A percentile compares a stretch with the other conserved stretches of the same genome.
Evolutionary conservation across 2,797 vertebrate species (phyloP).

Genomic region (Octomys mimax): DNA sequence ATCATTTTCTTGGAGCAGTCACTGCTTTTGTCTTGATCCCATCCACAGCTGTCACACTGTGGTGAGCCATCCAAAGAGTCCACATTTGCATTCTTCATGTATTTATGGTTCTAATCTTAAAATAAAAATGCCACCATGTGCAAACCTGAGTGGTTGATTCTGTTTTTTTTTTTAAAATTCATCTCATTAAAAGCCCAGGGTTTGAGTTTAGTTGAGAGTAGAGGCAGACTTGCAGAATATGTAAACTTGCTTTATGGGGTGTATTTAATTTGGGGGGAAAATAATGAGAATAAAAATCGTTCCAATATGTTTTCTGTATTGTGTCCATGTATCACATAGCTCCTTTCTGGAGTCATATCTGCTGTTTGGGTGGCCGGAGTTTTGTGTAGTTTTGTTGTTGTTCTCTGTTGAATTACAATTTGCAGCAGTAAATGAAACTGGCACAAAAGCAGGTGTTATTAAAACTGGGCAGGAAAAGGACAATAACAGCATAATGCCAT

Average conservation of each 20-base stretch:
- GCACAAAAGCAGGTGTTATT: conserved; percentile 87
- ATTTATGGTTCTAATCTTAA: conserved; percentile 71
- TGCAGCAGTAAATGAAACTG: conserved; percentile 87
- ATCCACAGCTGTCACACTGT: conserved; percentile 80
- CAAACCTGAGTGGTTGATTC: conserved; percentile 76
- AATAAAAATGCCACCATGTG: conserved; percentile 86
- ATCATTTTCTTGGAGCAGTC: conserved; percentile 80
- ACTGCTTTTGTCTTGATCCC: conserved; percentile 76
- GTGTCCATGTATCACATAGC: conserved; percentile 85
- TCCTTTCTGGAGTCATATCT: conserved; percentile 82
- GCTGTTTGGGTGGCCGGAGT: conserved; percentile 56
- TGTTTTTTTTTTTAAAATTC: conserved; percentile 74
- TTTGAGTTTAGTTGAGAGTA: conserved; percentile 75
- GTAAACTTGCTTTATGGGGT: conserved; percentile 81
- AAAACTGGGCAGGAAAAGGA: conserved; percentile 86
- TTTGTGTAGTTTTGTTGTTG: conserved; percentile 74
- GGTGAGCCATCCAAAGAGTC: conserved; percentile 64
- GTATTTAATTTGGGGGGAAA: conserved; percentile 86
- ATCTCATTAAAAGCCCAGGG: conserved; percentile 86
- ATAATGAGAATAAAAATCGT: conserved; percentile 85
- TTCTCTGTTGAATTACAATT: conserved; percentile 87
- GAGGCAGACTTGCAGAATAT: conserved; percentile 77
- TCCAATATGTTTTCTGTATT: conserved; percentile 88
- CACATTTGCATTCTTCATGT: conserved; percentile 82
- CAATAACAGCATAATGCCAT: conserved; percentile 84